These are phyloP conservation scores for Papilio elwesi DNA, from an alignment of 2,888 invertebrate species.

Conservation along the genomic window DNA sequence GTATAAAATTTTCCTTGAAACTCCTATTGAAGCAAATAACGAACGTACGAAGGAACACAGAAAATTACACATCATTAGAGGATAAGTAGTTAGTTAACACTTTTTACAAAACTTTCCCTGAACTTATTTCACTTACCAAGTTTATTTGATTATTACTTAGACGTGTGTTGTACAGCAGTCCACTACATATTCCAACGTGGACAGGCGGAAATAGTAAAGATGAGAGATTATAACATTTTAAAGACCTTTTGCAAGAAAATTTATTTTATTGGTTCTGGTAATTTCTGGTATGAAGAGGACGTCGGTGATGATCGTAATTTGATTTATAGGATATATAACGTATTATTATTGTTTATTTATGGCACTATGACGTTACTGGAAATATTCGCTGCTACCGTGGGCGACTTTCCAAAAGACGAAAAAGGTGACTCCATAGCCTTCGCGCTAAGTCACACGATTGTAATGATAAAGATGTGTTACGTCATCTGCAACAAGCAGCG, in stretches of 20 bases:
- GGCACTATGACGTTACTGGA: constrained; percentile 69
- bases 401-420: constrained; percentile 71
- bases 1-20: not conserved
- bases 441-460: constrained; percentile 70
- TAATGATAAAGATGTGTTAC: constrained; percentile 68
- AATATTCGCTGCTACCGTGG: constrained; percentile 65
- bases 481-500: constrained; percentile 61
- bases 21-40: constrained; percentile 16
- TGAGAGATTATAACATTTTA: constrained; percentile 68
- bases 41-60: not conserved
- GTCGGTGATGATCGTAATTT: constrained; percentile 62
- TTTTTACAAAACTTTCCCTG: constrained; percentile 24
- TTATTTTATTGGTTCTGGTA: constrained; percentile 67
- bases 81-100: constrained; percentile 27
- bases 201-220: constrained; percentile 43
- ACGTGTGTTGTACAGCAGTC: not conserved
- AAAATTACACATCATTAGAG: constrained; percentile 24
- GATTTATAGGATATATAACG: constrained; percentile 58
- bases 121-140: constrained; percentile 10
- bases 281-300: constrained; percentile 70
- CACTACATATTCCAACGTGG: not conserved
- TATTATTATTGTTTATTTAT: constrained; percentile 59
- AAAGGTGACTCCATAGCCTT: constrained; percentile 70
- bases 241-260: constrained; percentile 62
- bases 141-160: constrained; percentile 14